Evolutionary conservation across 2,113 vertebrate species (phyloP), one percentile per base, ranked within the genome.

Genomic region (Gavia stellata): DNA sequence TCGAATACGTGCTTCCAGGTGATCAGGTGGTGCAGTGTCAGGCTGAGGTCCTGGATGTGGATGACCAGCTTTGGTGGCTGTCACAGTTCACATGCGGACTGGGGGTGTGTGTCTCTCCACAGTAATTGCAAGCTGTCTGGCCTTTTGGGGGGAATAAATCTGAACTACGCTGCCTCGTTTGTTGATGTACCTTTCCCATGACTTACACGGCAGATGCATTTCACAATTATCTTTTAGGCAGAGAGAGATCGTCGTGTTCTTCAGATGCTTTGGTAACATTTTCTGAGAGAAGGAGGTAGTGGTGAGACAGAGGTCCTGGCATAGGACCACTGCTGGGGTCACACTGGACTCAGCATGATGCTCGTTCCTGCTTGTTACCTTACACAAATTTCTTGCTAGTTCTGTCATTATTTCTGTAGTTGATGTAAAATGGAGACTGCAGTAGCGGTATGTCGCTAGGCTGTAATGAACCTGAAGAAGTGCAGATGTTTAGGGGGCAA

Each of bases 21-120:
- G 56, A 80, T 59, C 21, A 44, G 24, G 23, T 81, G 40, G 6
- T 45, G 36, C 23, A 34, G 38, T n/a, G 79, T 38, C 45, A 84
- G 59, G 21, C 29, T 44, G 82, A 85, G 68, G n/a, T 59, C n/a
- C 17, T 56, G 42, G 42, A 34, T 63, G 45, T 6, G 7, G 29
- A 36, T 91, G 42, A 23, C 23, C 20, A 52, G 0, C 44, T 38
- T 80, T 0, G 9, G 31, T 20, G 44, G 10, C n/a, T 38, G 5
- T 78, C 47, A 17, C 24, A 65, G 17, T 38, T 83, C 34, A 28
- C 4, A 2, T 8, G 47, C 3, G 4, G 6, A 33, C 28, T 53
- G 18, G 10, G 6, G 1, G 11, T 7, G 7, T 34, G 33, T 45
- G 28, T 25, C 8, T 53, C 25, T 82, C 17, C 50, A 3, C 14